Evolutionary conservation across 2,888 invertebrate genomes (phyloP).

Genomic region (Tortrix viridana): DNA sequence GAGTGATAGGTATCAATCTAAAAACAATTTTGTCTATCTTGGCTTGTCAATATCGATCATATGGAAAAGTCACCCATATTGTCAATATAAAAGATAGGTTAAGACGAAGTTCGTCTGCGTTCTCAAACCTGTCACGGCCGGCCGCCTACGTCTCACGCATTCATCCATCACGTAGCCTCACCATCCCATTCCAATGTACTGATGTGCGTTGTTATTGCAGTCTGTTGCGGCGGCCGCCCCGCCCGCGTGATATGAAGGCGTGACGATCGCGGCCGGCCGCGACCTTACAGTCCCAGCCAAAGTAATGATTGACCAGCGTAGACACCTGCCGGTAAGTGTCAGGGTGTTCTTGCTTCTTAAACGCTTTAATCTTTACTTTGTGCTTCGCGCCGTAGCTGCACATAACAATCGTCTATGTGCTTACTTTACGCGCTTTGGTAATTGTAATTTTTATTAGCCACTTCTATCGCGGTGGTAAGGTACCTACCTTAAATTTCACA

Average conservation of each 20-base stretch:
- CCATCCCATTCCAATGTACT: conserved; percentile 75
- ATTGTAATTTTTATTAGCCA: conserved; percentile 27
- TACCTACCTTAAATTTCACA: conserved; percentile 48
- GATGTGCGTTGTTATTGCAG: conserved; percentile 82
- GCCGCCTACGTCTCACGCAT: conserved; percentile 76
- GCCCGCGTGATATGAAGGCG: conserved; percentile 77
- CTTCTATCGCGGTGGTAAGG: conserved; percentile 34
- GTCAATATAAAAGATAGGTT: too few species aligned
- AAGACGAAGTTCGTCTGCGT: conserved; percentile 36
- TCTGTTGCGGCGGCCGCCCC: conserved; percentile 73
- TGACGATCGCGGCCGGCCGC: conserved; percentile 82
- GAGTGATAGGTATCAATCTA: conserved; percentile 62
- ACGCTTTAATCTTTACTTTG: conserved; percentile 84
- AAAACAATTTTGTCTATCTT: too few species aligned
- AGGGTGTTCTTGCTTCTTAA: conserved; percentile 82
- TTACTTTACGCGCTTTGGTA: conserved; percentile 28
- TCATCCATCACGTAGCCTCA: conserved; percentile 78
- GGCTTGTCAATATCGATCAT: too few species aligned
- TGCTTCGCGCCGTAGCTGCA: conserved; percentile 73
- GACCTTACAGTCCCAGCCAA: conserved; percentile 74
- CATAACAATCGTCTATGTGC: conserved; percentile 52
- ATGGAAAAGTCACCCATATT: too few species aligned
- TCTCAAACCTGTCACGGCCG: conserved; percentile 56
- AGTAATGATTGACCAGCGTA: conserved; percentile 82
- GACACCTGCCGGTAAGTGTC: conserved; percentile 83